Evolutionary conservation across 2,888 invertebrate genomes (phyloP), one percentile per base, ranked within the genome.

Genomic region (Druceiella hillmani): DNA sequence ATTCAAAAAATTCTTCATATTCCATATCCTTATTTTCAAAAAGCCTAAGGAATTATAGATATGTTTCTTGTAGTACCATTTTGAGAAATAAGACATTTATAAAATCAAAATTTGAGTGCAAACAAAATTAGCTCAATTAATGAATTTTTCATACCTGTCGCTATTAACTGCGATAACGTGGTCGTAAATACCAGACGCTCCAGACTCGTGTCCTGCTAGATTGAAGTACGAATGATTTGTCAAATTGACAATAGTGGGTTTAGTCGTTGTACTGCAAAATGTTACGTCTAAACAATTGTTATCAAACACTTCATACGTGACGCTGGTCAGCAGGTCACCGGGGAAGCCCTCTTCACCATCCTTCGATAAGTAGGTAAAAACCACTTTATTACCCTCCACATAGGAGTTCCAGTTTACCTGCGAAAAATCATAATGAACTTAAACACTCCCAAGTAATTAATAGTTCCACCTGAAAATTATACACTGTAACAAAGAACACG

Each of bases 211-310:
- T 0, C 94, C 94, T 17, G 84, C 89, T 42, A 97, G 66, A 62
- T 97, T 97, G 62, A 95, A 94, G 60, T 93, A 97, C 7, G 89
- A 80, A 60, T 97, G 95, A 61, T 91, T 93, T 6, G 92, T 91
- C 46, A 97, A 62, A 60, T 91, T 94, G 28, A 97, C 76, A 4
- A 87, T 83, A 0, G 94, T 93, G 25, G 85, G 76, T 60, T 84
- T 84, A 1, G 79, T 81, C 2, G 84, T 76, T 1, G 75, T 78
- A 0, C 88, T 84, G 41, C 71, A 72, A 64, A 84, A 89, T 40
- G 79, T 72, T 6, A 94, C 72, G 22, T 72, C 59, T 24, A 97
- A 65, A 39, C 76, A 76, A 52, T 85, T 83, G 38, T 83, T 77
- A 2, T 78, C 75, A 1, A 74, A 79, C 12, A 94, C 68, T 46